Percentiles rank a stretch among this genome's conserved stretches.
These are phyloP conservation scores for Trichonephila clavata DNA, from an alignment of 1,140 invertebrate species.

Conservation along the genomic window DNA sequence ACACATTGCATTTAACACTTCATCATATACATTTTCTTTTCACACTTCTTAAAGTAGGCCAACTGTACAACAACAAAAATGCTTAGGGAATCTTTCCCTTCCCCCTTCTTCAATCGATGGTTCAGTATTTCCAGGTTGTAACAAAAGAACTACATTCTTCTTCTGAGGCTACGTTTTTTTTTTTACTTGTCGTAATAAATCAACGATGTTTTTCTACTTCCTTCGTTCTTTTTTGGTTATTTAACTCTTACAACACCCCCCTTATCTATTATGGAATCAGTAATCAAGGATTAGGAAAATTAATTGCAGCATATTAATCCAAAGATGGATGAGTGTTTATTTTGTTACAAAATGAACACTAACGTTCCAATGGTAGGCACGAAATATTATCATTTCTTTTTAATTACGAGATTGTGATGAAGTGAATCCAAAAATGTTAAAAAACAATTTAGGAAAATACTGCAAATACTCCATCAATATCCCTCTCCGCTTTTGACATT, in stretches of 20 bases:
- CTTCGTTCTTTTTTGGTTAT: background rate
- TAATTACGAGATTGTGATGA: no score
- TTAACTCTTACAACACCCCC: background rate
- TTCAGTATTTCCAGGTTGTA: slow-evolving; percentile 15
- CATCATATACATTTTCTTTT: slow-evolving; percentile 44
- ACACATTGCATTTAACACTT: slow-evolving; percentile 6
- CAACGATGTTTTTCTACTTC: background rate
- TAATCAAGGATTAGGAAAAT: background rate
- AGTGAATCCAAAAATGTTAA: no score
- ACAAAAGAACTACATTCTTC: slow-evolving; percentile 11
- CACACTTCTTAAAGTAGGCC: slow-evolving; percentile 47
- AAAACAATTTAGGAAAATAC: no score
- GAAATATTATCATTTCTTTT: no score
- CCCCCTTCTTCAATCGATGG: background rate
- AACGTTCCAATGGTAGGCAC: no score
- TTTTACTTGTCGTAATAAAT: background rate
- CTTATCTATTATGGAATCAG: background rate
- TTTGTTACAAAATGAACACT: no score
- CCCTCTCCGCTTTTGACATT: no score
- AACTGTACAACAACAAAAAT: background rate
- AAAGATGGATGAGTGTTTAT: no score
- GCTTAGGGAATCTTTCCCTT: background rate
- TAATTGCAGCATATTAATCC: no score
- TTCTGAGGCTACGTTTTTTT: background rate
- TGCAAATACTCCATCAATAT: no score